These are phyloP conservation scores for Burhinus oedicnemus DNA, from an alignment of 2,113 vertebrate species.

Conservation along the genomic window DNA sequence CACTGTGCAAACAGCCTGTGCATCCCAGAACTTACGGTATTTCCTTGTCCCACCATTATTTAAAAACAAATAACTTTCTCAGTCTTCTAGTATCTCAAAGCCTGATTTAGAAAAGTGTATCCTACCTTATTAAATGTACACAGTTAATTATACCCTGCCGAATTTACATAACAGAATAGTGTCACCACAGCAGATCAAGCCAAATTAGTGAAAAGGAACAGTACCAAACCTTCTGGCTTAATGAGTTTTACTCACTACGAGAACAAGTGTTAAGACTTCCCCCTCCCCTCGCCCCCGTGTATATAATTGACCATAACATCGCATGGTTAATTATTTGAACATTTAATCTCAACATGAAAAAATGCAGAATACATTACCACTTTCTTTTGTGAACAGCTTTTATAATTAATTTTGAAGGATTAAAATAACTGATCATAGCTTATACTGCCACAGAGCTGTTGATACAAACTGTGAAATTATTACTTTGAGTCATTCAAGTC, in stretches of 20 bases:
- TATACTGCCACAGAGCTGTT: not conserved
- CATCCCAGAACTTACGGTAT: not conserved
- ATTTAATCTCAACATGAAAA: not conserved
- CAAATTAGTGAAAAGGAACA: slow-evolving; percentile 21
- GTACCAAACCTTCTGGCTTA: not conserved
- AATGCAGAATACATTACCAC: not conserved
- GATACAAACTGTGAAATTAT: not conserved
- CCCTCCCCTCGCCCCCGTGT: not conserved
- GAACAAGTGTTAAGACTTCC: not conserved
- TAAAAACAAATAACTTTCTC: not conserved
- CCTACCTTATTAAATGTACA: slow-evolving; percentile 15
- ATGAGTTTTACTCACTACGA: not conserved
- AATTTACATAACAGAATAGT: not conserved
- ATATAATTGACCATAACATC: not conserved
- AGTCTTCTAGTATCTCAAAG: not conserved
- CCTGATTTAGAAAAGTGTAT: not conserved
- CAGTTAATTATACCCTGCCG: not conserved
- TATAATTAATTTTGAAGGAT: not conserved
- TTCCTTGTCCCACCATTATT: not conserved
- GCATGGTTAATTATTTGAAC: not conserved
- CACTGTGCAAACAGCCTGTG: not conserved
- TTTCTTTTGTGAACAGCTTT: not conserved
- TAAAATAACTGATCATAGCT: not conserved
- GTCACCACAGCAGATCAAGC: slow-evolving; percentile 1
- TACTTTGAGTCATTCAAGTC: not conserved